These are phyloP conservation scores for Emesis furor DNA, from an alignment of 2,888 invertebrate species.

Conservation along the genomic window DNA sequence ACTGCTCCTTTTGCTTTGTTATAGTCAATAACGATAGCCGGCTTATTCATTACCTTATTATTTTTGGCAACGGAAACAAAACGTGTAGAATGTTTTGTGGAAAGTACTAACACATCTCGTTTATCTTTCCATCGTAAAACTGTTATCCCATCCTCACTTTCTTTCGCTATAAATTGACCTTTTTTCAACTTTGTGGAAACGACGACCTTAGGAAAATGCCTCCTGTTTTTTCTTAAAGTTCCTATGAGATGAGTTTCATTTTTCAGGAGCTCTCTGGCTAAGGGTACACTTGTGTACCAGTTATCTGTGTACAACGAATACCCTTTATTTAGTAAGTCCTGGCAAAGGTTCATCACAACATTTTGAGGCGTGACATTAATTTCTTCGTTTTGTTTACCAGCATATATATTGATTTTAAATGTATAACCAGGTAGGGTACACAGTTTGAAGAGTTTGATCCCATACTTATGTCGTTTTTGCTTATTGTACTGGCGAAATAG, in stretches of 20 bases:
- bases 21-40: slow-evolving; percentile 70
- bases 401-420: slow-evolving; percentile 65
- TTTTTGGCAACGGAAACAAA: slow-evolving; percentile 46
- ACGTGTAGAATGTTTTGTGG: slow-evolving; percentile 60
- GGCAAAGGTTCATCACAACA: slow-evolving; percentile 76
- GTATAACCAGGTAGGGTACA: slow-evolving; percentile 72
- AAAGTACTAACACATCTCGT: slow-evolving; percentile 62
- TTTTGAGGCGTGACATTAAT: slow-evolving; percentile 74
- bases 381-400: slow-evolving; percentile 73
- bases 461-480: slow-evolving; percentile 22
- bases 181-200: slow-evolving; percentile 59
- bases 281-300: slow-evolving; percentile 75
- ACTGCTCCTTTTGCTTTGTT: slow-evolving; percentile 71
- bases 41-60: slow-evolving; percentile 40
- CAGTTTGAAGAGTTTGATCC: background rate
- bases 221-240: slow-evolving; percentile 60
- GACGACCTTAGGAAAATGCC: slow-evolving; percentile 56
- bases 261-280: slow-evolving; percentile 68
- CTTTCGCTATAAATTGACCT: slow-evolving; percentile 67
- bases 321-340: slow-evolving; percentile 75
- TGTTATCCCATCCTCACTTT: slow-evolving; percentile 60
- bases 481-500: slow-evolving; percentile 52
- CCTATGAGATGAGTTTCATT: slow-evolving; percentile 73
- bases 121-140: slow-evolving; percentile 62
- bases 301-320: slow-evolving; percentile 72